Base-by-base conservation (phyloP, 2,888 invertebrate species). In the Suillia variegata region DNA sequence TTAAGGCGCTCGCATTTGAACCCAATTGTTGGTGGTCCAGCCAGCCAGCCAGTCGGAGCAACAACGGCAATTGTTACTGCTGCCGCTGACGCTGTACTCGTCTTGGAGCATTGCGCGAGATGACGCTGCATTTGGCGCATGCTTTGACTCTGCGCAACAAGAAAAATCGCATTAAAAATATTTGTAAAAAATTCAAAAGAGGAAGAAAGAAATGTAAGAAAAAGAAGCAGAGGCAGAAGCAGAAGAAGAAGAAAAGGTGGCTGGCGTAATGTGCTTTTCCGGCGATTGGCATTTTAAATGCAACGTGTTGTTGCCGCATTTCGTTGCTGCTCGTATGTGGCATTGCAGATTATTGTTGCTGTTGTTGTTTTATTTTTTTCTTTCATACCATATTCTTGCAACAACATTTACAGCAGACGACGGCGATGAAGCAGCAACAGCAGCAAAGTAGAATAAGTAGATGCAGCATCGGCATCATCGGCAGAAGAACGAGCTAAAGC, bases 51-150 rank as follows among this genome's bases (percentile, higher is more conserved):
- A 38, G 13, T n/a, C 38, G 15, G 6, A 31, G 12, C 31, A 31
- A 31, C 31, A 6, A 31, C n/a, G 15, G 38, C 38, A 38, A 38
- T 20, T 18, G 45, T 20, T 8, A 13, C 17, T 45, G 45, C 18
- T 20, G 45, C 45, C 17, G 38, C 50, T 42, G 68, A 31, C 13
- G 51, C 51, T 70, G 59, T 66, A 63, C 63, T 65, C 67, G 65
- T 64, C 71, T 69, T 73, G 68, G 69, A 74, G 68, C 73, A 63
- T 68, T 67, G 66, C 71, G 69, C 68, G 56, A 62, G 66, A 73
- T 73, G 72, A 73, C 74, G 68, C 64, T 71, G 72, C 72, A 74
- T 68, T 72, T 71, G 74, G 63, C 66, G 70, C 63, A 66, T 54
- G 58, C 61, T 45, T 17, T 13, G 13, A 20, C n/a, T n/a, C n/a